Evolutionary conservation across 2,888 invertebrate genomes (phyloP).

Genomic region (Parelbella ahira): DNA sequence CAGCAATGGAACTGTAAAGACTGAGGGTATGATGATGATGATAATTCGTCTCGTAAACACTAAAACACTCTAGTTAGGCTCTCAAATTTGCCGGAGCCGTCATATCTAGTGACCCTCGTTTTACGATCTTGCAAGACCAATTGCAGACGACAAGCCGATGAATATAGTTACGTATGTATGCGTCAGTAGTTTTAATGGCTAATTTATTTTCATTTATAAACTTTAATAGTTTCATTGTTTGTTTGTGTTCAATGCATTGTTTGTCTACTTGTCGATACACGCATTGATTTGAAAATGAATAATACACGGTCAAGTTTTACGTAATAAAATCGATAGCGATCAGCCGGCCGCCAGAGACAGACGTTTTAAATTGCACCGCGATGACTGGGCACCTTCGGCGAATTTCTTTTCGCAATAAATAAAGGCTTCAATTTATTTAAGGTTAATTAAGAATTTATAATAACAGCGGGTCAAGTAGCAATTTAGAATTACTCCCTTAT

Average conservation of each 20-base stretch:
- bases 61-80: too few relatives aligned
- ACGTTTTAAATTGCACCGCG: constrained; percentile 61
- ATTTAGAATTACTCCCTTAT: constrained; percentile 28
- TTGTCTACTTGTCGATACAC: constrained; percentile 10
- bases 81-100: too few relatives aligned
- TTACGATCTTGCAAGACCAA: too few relatives aligned
- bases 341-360: constrained; percentile 46
- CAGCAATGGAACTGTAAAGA: too few relatives aligned
- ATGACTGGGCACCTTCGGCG: constrained; percentile 54
- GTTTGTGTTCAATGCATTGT: constrained; percentile 1
- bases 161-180: too few relatives aligned
- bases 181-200: too few relatives aligned
- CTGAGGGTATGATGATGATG: too few relatives aligned
- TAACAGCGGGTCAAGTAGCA: constrained; percentile 31
- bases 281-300: constrained; percentile 17
- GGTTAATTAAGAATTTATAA: constrained; percentile 45
- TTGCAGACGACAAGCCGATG: too few relatives aligned
- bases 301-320: constrained; percentile 43
- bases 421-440: constrained; percentile 46
- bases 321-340: constrained; percentile 58
- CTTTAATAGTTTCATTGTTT: constrained; percentile 1
- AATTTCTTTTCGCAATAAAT: constrained; percentile 61
- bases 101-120: too few relatives aligned
- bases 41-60: too few relatives aligned
- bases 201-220: constrained; percentile 16